Percentiles rank a stretch among this genome's conserved stretches.
phyloP scores from a whole-genome alignment of 2,113 vertebrate species.

The Brienomyrus longianalis region DNA sequence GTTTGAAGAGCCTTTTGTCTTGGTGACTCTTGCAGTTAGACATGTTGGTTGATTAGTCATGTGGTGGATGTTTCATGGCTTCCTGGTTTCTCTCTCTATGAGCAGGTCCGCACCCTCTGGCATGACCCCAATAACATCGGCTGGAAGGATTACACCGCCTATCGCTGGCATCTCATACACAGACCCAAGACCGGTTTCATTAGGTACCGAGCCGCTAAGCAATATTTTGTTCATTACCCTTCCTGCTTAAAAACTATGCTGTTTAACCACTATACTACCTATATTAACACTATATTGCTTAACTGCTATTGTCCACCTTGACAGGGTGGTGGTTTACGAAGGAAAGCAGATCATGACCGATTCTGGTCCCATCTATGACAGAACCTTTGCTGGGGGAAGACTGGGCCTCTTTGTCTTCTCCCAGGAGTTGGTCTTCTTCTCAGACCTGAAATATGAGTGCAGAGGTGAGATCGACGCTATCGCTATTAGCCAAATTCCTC shows the following conservation, averaged over 20 bases:
- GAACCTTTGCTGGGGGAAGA: constrained; percentile 82
- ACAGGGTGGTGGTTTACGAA: constrained; percentile 87
- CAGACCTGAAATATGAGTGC: constrained; percentile 94
- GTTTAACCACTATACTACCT: neutral
- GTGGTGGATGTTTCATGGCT: neutral
- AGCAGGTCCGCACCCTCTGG: constrained; percentile 88
- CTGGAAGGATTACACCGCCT: constrained; percentile 93
- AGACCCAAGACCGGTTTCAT: constrained; percentile 91
- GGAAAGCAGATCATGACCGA: constrained; percentile 86
- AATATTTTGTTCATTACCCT: neutral
- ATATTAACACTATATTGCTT: neutral
- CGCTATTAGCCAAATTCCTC: neutral
- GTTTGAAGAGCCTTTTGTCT: neutral
- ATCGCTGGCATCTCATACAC: constrained; percentile 90
- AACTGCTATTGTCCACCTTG: constrained; percentile 7
- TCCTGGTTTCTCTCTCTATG: neutral
- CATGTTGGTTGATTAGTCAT: neutral
- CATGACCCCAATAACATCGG: constrained; percentile 91
- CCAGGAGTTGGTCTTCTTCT: constrained; percentile 92
- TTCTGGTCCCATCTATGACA: constrained; percentile 88
- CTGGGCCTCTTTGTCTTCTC: constrained; percentile 96
- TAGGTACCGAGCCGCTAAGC: constrained; percentile 57
- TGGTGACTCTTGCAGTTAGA: neutral
- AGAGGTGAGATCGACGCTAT: constrained; percentile 68
- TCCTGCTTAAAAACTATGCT: neutral